These are phyloP conservation scores for Phalacrocorax brasilianus DNA, from an alignment of 2,113 vertebrate genomes.

Conservation along the genomic window DNA sequence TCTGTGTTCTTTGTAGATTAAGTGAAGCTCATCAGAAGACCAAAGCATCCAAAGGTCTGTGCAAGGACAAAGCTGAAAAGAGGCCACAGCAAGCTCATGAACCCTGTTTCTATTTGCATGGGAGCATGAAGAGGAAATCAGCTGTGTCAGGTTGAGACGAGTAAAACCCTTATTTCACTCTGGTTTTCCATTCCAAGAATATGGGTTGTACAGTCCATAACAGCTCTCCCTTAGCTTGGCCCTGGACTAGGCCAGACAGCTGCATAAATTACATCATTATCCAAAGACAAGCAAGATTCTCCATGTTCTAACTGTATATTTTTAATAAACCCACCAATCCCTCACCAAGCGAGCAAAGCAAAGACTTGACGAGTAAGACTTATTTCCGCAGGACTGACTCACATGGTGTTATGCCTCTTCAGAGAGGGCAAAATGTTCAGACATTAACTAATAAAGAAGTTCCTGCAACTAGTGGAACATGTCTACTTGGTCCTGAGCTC, in stretches of 20 bases:
- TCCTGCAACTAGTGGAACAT: not conserved
- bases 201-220: not conserved
- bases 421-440: conserved; percentile 48
- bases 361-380: not conserved
- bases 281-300: conserved; percentile 37
- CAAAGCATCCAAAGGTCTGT: not conserved
- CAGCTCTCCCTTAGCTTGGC: not conserved
- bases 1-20: not conserved
- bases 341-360: not conserved
- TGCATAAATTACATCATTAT: conserved; percentile 54
- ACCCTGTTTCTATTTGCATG: not conserved
- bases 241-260: conserved; percentile 8
- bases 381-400: not conserved
- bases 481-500: not conserved
- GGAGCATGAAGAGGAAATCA: not conserved
- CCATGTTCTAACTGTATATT: conserved; percentile 50
- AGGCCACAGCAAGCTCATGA: not conserved
- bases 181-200: not conserved
- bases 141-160: not conserved
- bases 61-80: not conserved
- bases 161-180: not conserved
- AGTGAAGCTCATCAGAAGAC: not conserved
- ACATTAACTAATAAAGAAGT: conserved; percentile 38
- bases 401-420: conserved; percentile 14
- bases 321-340: conserved; percentile 42